Evolutionary conservation across 23 tunicate species (phyloP), one percentile per base, ranked within the genome.

Genomic region (Oikopleura dioica): DNA sequence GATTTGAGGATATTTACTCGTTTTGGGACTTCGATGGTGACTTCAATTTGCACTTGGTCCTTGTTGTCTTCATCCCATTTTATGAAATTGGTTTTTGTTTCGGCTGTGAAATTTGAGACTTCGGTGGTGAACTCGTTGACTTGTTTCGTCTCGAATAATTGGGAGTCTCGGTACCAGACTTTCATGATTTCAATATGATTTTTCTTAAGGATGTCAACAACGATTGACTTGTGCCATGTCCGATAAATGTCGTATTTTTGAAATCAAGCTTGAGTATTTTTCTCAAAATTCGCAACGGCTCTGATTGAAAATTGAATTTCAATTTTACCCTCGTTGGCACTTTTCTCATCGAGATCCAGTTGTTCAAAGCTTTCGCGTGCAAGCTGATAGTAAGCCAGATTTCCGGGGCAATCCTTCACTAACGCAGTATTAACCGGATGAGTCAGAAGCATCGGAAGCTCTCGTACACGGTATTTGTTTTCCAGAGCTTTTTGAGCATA

Each of bases 121-220:
- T 63, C 72, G 2, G 72, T 2, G 29, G 72, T 63, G 26, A 63
- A 63, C 26, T 63, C 72, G 33, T 63, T 63, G 33, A 63, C 26
- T 63, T 63, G 72, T 2, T 63, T 12, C 16, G 30, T 63, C 33
- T 63, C 72, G 26, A 63, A 63, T 28, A 63, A 28, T 63, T 63
- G 72, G 30, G 72, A 63, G 26, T 63, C 72, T 24, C 72, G 72
- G 72, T 63, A 63, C 72, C 72, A 63, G 26, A 63, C n/a, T n/a
- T n/a, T n/a, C n/a, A n/a, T n/a, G n/a, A n/a, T n/a, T n/a, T n/a
- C n/a, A n/a, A n/a, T n/a, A n/a, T n/a, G n/a, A n/a, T n/a, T n/a
- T n/a, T n/a, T n/a, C n/a, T n/a, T n/a, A n/a, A n/a, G n/a, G n/a
- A n/a, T n/a, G n/a, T n/a, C n/a, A n/a, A n/a, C n/a, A n/a, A n/a